phyloP scores from a whole-genome alignment of 2,888 invertebrate species.

The Notodonta dromedarius region DNA sequence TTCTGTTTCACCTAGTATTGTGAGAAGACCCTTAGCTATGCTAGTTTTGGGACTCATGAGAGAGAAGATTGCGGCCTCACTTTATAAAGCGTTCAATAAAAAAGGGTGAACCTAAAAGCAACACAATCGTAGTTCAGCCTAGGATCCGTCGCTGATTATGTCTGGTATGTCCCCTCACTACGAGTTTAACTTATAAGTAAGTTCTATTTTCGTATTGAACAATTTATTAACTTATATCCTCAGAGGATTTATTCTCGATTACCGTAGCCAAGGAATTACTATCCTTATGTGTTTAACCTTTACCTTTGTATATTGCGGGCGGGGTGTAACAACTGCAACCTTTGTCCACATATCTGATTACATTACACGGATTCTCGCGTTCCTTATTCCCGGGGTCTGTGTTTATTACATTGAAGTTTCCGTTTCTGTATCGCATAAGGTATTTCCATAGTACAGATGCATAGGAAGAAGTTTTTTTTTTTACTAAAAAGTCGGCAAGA shows the following conservation, averaged over 20 bases:
- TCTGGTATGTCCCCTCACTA: too few relatives aligned
- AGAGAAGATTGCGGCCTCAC: too few relatives aligned
- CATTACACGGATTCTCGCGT: slow-evolving; percentile 39
- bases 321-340: slow-evolving; percentile 33
- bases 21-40: too few relatives aligned
- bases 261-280: neutral
- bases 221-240: neutral
- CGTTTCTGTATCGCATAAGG: neutral
- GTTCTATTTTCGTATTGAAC: neutral
- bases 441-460: neutral
- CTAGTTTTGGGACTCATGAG: too few relatives aligned
- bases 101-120: too few relatives aligned
- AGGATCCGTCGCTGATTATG: too few relatives aligned
- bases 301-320: slow-evolving; percentile 15
- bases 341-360: slow-evolving; percentile 46
- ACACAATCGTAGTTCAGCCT: too few relatives aligned
- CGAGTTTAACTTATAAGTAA: too few relatives aligned
- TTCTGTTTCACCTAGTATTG: too few relatives aligned
- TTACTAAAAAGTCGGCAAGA: too few relatives aligned
- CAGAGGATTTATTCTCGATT: neutral
- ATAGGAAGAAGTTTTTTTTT: too few relatives aligned
- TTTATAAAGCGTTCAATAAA: too few relatives aligned
- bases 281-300: slow-evolving; percentile 30
- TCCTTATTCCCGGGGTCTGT: slow-evolving; percentile 20
- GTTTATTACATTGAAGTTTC: neutral